phyloP scores from a whole-genome alignment of 2,113 vertebrate species.

The Cavia aperea region DNA sequence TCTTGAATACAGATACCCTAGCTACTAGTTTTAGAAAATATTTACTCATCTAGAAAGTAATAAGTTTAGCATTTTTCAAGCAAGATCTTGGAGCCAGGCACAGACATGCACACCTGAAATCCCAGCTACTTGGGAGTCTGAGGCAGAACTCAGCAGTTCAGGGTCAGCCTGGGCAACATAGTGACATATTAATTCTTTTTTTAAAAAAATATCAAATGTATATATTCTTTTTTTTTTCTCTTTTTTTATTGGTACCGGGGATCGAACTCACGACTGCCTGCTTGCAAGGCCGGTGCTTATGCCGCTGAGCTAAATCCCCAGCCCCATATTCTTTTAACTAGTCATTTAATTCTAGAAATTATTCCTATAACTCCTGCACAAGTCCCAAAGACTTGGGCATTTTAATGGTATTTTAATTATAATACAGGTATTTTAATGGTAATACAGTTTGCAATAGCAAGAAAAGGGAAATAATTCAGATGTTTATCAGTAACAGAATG shows the following conservation, averaged over 20 bases:
- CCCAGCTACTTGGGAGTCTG: neutral
- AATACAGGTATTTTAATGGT: neutral
- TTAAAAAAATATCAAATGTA: neutral
- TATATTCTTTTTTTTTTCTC: neutral
- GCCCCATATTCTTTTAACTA: neutral
- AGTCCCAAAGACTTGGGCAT: neutral
- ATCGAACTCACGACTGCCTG: too few species aligned
- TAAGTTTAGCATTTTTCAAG: neutral
- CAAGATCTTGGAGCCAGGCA: neutral
- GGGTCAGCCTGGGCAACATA: neutral
- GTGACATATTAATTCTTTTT: neutral
- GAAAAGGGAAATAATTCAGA: conserved; percentile 19
- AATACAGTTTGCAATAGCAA: neutral
- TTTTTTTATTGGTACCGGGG: too few species aligned
- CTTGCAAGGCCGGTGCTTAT: too few species aligned
- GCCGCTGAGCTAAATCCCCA: too few species aligned
- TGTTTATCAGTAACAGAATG: neutral
- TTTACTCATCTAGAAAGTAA: neutral
- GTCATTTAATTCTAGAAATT: conserved; percentile 19
- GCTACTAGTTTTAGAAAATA: neutral
- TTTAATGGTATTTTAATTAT: neutral
- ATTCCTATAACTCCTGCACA: neutral
- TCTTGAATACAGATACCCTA: neutral
- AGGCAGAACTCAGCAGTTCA: neutral
- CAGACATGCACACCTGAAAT: neutral